These are phyloP conservation scores for Stenotaenia linearis DNA, from an alignment of 2,888 invertebrate species.

Conservation along the genomic window DNA sequence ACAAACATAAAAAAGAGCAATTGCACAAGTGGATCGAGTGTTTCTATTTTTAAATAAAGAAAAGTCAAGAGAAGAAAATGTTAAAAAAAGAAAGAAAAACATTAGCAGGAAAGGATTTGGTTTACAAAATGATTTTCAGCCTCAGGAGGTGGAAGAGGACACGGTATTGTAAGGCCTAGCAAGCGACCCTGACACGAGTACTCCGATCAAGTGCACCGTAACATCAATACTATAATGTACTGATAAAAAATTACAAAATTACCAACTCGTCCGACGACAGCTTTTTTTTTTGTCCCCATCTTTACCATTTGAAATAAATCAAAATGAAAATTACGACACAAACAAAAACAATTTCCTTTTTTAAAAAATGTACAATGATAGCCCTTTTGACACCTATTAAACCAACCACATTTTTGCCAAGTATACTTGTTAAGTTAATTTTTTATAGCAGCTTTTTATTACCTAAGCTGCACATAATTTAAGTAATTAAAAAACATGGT, in stretches of 20 bases:
- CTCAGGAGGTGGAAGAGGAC: constrained; percentile 34
- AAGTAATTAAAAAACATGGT: not conserved
- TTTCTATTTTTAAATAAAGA: not conserved
- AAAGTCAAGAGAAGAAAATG: not conserved
- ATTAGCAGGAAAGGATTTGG: constrained; percentile 10
- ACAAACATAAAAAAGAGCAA: not conserved
- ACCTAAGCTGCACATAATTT: not conserved
- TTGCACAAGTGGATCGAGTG: no score
- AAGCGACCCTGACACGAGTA: not conserved
- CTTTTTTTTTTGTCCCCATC: not conserved
- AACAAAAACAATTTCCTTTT: not conserved
- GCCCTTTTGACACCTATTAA: not conserved
- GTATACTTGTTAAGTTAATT: not conserved
- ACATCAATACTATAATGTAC: not conserved
- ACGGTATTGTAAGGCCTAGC: constrained; percentile 31
- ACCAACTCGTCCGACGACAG: not conserved
- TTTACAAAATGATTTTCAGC: not conserved
- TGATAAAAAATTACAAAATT: not conserved
- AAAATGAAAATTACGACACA: not conserved
- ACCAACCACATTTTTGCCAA: not conserved
- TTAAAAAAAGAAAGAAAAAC: not conserved
- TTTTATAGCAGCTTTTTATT: not conserved
- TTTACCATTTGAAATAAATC: not conserved
- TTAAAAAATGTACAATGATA: not conserved
- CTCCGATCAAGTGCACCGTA: not conserved